These are phyloP conservation scores for Verasper variegatus DNA, from an alignment of 2,113 vertebrate species.

Conservation along the genomic window DNA sequence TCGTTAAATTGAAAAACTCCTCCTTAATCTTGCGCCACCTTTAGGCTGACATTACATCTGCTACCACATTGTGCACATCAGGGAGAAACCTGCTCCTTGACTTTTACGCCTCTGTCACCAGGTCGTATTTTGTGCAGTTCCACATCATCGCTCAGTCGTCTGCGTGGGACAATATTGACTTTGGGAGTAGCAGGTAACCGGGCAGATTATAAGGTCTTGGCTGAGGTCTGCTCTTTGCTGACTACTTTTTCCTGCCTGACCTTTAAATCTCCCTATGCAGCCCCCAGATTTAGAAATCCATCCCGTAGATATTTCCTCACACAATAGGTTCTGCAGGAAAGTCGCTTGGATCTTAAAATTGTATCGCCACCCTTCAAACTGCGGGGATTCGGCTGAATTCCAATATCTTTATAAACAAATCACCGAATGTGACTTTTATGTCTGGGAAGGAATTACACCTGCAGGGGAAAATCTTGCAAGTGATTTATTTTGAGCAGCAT, in stretches of 20 bases:
- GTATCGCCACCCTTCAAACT: conserved; percentile 50
- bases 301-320: conserved; percentile 50
- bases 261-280: conserved; percentile 60
- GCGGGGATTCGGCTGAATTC: conserved; percentile 45
- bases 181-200: conserved; percentile 23
- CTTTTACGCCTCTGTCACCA: not conserved
- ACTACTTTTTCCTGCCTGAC: conserved; percentile 43
- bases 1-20: not conserved
- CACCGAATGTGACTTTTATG: conserved; percentile 35
- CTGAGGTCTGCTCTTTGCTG: conserved; percentile 38
- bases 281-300: conserved; percentile 57
- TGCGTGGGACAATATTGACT: not conserved
- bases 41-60: too few relatives aligned
- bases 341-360: conserved; percentile 49
- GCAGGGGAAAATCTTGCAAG: conserved; percentile 4
- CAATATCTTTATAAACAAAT: conserved; percentile 44
- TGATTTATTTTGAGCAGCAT: conserved; percentile 12
- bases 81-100: not conserved
- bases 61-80: not conserved
- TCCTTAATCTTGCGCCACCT: too few relatives aligned
- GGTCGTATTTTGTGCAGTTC: not conserved
- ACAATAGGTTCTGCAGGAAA: conserved; percentile 56
- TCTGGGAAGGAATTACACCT: conserved; percentile 24
- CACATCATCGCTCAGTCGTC: conserved; percentile 12
- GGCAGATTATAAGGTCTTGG: conserved; percentile 55